Evolutionary conservation across 2,888 invertebrate genomes (phyloP), one percentile per base, ranked within the genome.

Genomic region (Disparrhopalites patrizii): DNA sequence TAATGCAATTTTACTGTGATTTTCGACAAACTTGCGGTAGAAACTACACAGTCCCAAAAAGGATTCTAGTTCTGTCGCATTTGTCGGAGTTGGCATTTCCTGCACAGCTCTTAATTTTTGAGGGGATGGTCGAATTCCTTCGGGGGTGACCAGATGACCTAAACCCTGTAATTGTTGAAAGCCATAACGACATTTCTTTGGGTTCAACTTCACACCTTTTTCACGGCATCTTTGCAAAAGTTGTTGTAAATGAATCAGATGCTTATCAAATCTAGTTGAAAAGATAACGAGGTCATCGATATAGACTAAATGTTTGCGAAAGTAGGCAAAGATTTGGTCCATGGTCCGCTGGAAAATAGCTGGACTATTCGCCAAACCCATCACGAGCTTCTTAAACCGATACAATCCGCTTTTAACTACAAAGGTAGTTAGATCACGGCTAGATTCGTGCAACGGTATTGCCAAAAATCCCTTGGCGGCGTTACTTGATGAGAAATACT

Each of bases 261-360:
- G 57, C 5, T 25, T 20, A n/a, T 61, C 62, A 69, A 74, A 76
- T 13, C 62, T 51, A 13, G 54, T 58, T 2, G 71, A 76, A 15
- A 72, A 68, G 0, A 77, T 62, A 0, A 77, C 31, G 20, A 77
- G 64, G 57, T 78, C 78, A 54, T 79, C 78, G 18, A 79, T 23
- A 27, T 76, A 76, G 1, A 68, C 71, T 4, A 71, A 20, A 1
- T n/a, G n/a, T n/a, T n/a, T n/a, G n/a, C n/a, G n/a, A n/a, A n/a
- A n/a, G n/a, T n/a, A n/a, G n/a, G n/a, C n/a, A n/a, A n/a, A n/a
- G n/a, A n/a, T n/a, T n/a, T n/a, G n/a, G n/a, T n/a, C n/a, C n/a
- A n/a, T n/a, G n/a, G n/a, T n/a, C n/a, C n/a, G n/a, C n/a, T n/a
- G n/a, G n/a, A n/a, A n/a, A n/a, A n/a, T n/a, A n/a, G n/a, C n/a